These are phyloP conservation scores for Cataglyphis hispanica DNA, from an alignment of 1,140 invertebrate genomes.

Conservation along the genomic window DNA sequence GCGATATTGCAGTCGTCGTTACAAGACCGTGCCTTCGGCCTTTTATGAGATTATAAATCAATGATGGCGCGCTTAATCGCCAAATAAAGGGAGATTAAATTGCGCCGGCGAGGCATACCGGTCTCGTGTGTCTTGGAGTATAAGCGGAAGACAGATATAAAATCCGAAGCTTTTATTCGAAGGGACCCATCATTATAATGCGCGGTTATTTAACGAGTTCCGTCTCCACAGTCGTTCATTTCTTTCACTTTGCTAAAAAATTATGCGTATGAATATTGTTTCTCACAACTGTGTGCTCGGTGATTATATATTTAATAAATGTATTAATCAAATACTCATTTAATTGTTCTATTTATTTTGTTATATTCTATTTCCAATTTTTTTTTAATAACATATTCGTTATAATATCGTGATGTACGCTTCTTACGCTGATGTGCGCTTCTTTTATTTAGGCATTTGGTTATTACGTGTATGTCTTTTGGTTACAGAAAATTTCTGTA, in stretches of 20 bases:
- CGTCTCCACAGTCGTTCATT: background rate
- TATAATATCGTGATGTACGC: slow-evolving; percentile 7
- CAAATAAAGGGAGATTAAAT: slow-evolving; percentile 77
- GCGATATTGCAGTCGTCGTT: slow-evolving; percentile 61
- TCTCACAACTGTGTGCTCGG: background rate
- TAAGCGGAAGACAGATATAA: slow-evolving; percentile 46
- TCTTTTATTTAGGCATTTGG: background rate
- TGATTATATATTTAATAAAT: slow-evolving; percentile 21
- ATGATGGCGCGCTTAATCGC: slow-evolving; percentile 75
- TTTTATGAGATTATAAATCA: slow-evolving; percentile 81
- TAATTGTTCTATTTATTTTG: background rate
- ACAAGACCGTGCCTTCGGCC: slow-evolving; percentile 59
- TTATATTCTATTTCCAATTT: too few species aligned
- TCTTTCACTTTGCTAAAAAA: background rate
- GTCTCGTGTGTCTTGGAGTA: slow-evolving; percentile 44
- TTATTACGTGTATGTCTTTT: background rate
- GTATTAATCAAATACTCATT: background rate
- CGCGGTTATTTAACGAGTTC: slow-evolving; percentile 48
- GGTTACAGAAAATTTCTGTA: background rate
- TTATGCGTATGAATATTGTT: background rate
- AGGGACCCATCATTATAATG: background rate
- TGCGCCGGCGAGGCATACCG: slow-evolving; percentile 57
- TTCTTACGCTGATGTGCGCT: too few species aligned
- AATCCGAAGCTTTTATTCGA: slow-evolving; percentile 51
- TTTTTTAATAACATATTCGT: background rate